Base-by-base conservation (phyloP, 1,140 invertebrate genomes). In the Bradynema listronoti region DNA sequence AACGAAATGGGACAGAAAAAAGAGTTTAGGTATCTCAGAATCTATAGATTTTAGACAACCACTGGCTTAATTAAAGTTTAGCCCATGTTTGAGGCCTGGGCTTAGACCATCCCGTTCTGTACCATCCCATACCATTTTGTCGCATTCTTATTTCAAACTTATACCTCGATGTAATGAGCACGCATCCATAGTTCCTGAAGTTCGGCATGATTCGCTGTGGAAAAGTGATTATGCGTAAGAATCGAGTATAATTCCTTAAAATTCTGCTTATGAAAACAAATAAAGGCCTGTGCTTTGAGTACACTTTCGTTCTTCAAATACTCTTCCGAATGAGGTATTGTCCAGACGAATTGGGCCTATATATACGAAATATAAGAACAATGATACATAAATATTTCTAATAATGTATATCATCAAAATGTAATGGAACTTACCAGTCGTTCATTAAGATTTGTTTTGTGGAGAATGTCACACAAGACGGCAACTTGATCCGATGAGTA, bases 281-380 rank as follows among this genome's bases (percentile, higher is more conserved):
- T 91, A 69, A 95, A 87, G 25, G 94, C 92, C 81, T 95, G 96
- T 11, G 94, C 91, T 81, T 97, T 98, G 34, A 98, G 85, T n/a
- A 98, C 93, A 68, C 88, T 91, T 81, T 98, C 93, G 69, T 83
- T 82, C 65, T 90, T 88, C 80, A 96, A 91, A 47, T 97, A 85
- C 77, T 93, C 87, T 79, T 93, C 90, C 83, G 91, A 94, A 55
- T 89, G 88, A 19, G 94, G 93, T 61, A 98, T 83, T 14, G 91
- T 95, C 94, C 94, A 98, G 32, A 99, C 84, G 81, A 98, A 98
- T 71, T 91, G 82, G 29, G 89, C 59, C 70, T 72, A 32, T 54
- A 69, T 39, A n/a, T 22, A n/a, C n/a, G n/a, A n/a, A n/a, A n/a
- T n/a, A n/a, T n/a, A n/a, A n/a, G n/a, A n/a, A n/a, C n/a, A n/a